These are phyloP conservation scores for Pelusios castaneus DNA, from an alignment of 2,113 vertebrate genomes.

Conservation along the genomic window DNA sequence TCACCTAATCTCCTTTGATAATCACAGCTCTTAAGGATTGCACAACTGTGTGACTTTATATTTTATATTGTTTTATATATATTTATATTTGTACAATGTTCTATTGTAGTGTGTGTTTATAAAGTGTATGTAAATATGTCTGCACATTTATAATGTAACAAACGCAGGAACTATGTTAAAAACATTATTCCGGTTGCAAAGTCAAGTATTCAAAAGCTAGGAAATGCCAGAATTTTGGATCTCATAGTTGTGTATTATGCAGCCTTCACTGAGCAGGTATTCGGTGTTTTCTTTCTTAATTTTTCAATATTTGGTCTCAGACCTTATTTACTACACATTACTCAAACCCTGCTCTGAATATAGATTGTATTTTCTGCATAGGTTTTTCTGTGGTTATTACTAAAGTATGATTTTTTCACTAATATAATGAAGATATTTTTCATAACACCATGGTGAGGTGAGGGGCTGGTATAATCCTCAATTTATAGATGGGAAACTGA, in stretches of 20 bases:
- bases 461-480: not conserved
- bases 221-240: not conserved
- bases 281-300: not conserved
- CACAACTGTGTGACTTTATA: not conserved
- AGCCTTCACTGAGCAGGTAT: not conserved
- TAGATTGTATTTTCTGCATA: not conserved
- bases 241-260: not conserved
- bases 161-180: not conserved
- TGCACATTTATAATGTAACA: not conserved
- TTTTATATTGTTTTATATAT: too few relatives aligned
- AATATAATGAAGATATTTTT: not conserved
- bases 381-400: not conserved
- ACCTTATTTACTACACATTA: not conserved
- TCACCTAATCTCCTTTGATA: not conserved
- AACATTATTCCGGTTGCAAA: not conserved
- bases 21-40: not conserved
- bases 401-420: not conserved
- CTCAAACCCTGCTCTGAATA: not conserved
- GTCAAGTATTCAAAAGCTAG: not conserved
- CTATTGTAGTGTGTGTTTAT: not conserved
- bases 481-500: not conserved
- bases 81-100: not conserved
- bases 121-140: not conserved
- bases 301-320: not conserved
- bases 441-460: not conserved